A percentile compares a stretch with the other conserved stretches of the same genome.
Evolutionary conservation across 2,113 vertebrate genomes (phyloP).

Genomic region (Phodopus roborovskii): DNA sequence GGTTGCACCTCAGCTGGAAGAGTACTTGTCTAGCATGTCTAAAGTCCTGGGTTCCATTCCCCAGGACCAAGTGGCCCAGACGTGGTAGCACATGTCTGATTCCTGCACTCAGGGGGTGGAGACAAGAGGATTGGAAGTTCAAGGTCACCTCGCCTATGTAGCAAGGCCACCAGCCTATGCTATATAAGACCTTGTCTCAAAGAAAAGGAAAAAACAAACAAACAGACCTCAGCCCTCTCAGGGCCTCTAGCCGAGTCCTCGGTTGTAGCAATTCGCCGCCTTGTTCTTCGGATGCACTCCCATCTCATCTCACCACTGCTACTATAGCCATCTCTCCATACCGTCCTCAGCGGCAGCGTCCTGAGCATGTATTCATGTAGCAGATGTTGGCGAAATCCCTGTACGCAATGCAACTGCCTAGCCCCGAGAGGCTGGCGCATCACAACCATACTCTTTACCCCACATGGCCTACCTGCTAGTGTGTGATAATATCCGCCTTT

Average conservation of each 20-base stretch:
- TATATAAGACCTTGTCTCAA: neutral
- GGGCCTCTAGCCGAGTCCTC: neutral
- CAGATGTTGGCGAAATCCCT: neutral
- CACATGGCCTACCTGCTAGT: neutral
- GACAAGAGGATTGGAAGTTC: neutral
- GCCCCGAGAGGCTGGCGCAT: neutral
- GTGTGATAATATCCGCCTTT: neutral
- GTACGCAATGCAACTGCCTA: accelerated
- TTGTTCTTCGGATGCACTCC: neutral
- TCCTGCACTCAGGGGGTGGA: too few relatives aligned
- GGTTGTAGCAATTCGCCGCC: neutral
- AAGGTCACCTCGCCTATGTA: neutral
- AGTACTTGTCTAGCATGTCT: neutral
- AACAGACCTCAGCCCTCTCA: neutral
- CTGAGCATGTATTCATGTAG: neutral
- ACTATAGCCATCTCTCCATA: neutral
- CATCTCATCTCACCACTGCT: too few relatives aligned
- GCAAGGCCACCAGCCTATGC: neutral
- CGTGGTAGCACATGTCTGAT: neutral
- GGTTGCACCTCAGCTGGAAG: neutral
- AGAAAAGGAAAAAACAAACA: neutral
- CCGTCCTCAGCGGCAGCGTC: neutral
- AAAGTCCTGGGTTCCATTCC: neutral
- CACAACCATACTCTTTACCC: neutral
- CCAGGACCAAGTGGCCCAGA: neutral